These are phyloP conservation scores for Diabrotica undecimpunctata DNA, from an alignment of 1,140 invertebrate species.

Conservation along the genomic window DNA sequence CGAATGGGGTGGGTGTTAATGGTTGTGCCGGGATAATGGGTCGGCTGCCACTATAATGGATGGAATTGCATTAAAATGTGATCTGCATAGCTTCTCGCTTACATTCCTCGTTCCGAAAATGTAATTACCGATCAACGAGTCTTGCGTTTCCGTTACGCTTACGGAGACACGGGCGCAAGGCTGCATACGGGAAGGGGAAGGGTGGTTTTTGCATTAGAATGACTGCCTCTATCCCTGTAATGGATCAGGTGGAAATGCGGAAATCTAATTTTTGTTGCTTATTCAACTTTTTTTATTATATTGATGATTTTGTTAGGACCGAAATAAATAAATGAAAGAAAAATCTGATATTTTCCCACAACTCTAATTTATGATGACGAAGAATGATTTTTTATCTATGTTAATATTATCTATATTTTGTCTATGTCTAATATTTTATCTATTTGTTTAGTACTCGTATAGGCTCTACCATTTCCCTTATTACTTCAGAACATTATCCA, in stretches of 20 bases:
- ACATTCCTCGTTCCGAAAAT: constrained; percentile 45
- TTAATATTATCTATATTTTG: too few species aligned
- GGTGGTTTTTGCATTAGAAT: background rate
- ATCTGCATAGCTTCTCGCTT: constrained; percentile 47
- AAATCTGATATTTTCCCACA: too few species aligned
- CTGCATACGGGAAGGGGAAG: background rate
- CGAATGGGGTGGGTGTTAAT: constrained; percentile 45
- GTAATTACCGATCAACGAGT: constrained; percentile 43
- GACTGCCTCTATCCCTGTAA: background rate
- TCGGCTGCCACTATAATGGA: constrained; percentile 45
- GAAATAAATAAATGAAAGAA: too few species aligned
- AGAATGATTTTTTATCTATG: too few species aligned
- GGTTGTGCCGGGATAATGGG: constrained; percentile 37
- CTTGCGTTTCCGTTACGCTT: background rate
- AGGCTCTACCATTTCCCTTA: too few species aligned
- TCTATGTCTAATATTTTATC: too few species aligned
- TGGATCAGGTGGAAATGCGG: background rate
- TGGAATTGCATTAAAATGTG: constrained; percentile 52
- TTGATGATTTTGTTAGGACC: too few species aligned
- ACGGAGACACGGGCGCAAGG: background rate
- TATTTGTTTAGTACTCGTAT: too few species aligned
- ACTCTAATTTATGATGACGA: too few species aligned
- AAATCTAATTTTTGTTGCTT: too few species aligned
- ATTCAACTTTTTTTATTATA: too few species aligned
- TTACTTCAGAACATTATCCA: too few species aligned